Evolutionary conservation across 2,888 invertebrate genomes (phyloP).

Genomic region (Apoderus coryli): DNA sequence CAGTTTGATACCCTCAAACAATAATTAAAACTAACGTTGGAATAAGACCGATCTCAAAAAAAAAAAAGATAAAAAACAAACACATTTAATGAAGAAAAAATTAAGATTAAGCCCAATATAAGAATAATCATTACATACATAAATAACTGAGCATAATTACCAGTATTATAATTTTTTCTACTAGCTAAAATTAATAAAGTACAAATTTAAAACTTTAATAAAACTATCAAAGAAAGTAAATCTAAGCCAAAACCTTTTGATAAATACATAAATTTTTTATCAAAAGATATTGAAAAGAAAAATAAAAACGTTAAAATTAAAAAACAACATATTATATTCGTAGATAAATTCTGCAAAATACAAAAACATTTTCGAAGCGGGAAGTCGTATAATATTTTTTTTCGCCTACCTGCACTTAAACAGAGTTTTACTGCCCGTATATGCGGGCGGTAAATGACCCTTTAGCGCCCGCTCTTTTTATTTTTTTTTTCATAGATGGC

Average conservation of each 20-base stretch:
- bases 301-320: slow-evolving; percentile 37
- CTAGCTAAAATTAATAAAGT: slow-evolving; percentile 43
- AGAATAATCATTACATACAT: slow-evolving; percentile 38
- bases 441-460: too few relatives aligned
- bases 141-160: slow-evolving; percentile 37
- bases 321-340: slow-evolving; percentile 35
- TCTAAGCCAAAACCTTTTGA: slow-evolving; percentile 36
- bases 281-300: slow-evolving; percentile 31
- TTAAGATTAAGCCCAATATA: slow-evolving; percentile 39
- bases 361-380: too few relatives aligned
- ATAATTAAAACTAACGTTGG: slow-evolving; percentile 52
- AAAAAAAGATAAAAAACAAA: slow-evolving; percentile 55
- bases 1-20: slow-evolving; percentile 52
- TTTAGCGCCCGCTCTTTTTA: too few relatives aligned
- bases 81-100: slow-evolving; percentile 43
- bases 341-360: too few relatives aligned
- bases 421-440: too few relatives aligned
- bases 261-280: slow-evolving; percentile 30
- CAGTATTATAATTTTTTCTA: slow-evolving; percentile 33
- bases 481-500: too few relatives aligned
- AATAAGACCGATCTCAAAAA: slow-evolving; percentile 54
- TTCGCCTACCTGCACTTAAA: too few relatives aligned
- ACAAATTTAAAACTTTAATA: slow-evolving; percentile 46
- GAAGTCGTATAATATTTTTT: too few relatives aligned
- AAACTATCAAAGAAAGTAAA: slow-evolving; percentile 39